Evolutionary conservation across 2,888 invertebrate species (phyloP).

Genomic region (Plagodis dolabraria): DNA sequence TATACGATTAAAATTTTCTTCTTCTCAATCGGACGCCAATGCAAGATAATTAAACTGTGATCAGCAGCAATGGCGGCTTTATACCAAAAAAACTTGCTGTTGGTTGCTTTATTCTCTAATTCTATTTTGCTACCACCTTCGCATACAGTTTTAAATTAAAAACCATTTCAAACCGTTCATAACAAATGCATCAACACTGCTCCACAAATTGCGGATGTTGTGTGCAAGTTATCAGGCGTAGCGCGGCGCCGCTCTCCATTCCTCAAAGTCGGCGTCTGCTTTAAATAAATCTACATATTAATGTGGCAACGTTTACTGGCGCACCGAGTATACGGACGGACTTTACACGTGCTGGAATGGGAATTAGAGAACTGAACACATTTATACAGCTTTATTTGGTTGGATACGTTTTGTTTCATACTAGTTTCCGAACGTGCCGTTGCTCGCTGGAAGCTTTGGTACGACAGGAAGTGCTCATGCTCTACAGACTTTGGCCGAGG

Average conservation of each 20-base stretch:
- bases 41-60: too few species aligned
- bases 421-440: too few species aligned
- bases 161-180: not conserved
- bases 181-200: conserved; percentile 8
- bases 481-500: too few species aligned
- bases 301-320: conserved; percentile 25
- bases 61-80: too few species aligned
- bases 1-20: too few species aligned
- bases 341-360: conserved; percentile 17
- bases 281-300: conserved; percentile 43
- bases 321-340: conserved; percentile 8
- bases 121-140: too few species aligned
- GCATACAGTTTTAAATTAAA: not conserved
- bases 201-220: conserved; percentile 23
- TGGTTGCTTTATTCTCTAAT: too few species aligned
- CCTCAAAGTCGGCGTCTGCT: conserved; percentile 40
- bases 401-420: too few species aligned
- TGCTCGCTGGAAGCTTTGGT: too few species aligned
- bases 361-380: conserved; percentile 1
- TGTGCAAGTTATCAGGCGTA: conserved; percentile 36
- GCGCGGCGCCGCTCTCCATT: conserved; percentile 36
- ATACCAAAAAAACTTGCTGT: too few species aligned
- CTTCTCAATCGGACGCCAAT: too few species aligned
- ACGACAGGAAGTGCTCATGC: too few species aligned
- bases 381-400: not conserved